Evolutionary conservation across 2,888 invertebrate genomes (phyloP), one percentile per base, ranked within the genome.

Genomic region (Pterostichus niger): DNA sequence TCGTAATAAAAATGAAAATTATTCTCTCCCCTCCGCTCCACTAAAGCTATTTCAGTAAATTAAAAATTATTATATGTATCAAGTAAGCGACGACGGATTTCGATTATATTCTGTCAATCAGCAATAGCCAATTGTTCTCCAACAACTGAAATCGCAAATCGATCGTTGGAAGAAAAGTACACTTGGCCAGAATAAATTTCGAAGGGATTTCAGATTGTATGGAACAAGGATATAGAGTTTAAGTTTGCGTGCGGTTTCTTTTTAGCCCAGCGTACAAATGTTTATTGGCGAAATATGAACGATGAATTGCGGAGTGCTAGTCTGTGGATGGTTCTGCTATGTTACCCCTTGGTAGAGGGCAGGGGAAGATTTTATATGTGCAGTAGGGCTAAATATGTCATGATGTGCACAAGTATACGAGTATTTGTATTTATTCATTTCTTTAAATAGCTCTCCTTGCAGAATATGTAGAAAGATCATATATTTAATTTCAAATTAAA

Each of bases 281-380:
- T 46, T 64, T 80, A 80, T 68, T 80, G 80, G 68, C 46, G 68
- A 80, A 80, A 80, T 35, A 80, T 52, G 68, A 80, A 52, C 17
- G 75, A 64, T 68, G 61, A 64, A 64, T 64, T 64, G 44, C 68
- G 40, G 33, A 68, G 80, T 80, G 52, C 80, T 64, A 80, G 46
- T 68, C 64, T 46, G 80, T 61, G 64, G 52, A 52, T 46, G 80
- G 61, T 68, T 80, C 80, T 75, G 52, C 13, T 64, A 7, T 35
- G 40, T 7, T 24, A 24, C 24, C 24, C 24, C 24, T 24, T 24
- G 7, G 9, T 9, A 9, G 11, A 44, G 44, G 44, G 40, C 1
- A 15, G 68, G 68, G 68, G 68, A 17, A 13, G 33, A 40, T 9
- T 64, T 64, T 64, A 64, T 71, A 40, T 64, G 49, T 49, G 49